These are phyloP conservation scores for Mustela nigripes DNA, from an alignment of 2,113 vertebrate genomes.

Conservation along the genomic window DNA sequence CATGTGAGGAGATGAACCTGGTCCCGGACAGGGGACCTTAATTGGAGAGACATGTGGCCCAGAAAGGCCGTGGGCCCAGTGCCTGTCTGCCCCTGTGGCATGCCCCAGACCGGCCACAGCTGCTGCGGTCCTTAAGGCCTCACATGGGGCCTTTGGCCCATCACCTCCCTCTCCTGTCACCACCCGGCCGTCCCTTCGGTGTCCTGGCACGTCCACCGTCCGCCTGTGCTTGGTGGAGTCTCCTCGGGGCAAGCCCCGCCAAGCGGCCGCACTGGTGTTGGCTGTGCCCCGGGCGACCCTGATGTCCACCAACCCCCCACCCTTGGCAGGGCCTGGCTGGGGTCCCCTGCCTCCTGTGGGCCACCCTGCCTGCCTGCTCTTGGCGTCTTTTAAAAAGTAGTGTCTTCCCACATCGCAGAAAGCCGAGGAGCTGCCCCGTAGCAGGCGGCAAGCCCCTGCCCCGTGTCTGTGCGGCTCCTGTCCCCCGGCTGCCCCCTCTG, in stretches of 20 bases:
- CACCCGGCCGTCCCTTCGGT: background rate
- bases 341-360: too few species aligned
- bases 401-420: rapidly evolving
- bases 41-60: background rate
- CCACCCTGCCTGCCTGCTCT: background rate
- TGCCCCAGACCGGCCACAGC: background rate
- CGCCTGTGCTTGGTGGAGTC: background rate
- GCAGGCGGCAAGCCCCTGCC: background rate
- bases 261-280: rapidly evolving
- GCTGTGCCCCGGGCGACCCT: rapidly evolving
- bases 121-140: background rate
- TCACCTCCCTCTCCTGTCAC: background rate
- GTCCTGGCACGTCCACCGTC: background rate
- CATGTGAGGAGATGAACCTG: background rate
- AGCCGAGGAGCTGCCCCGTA: background rate
- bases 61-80: background rate
- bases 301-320: background rate
- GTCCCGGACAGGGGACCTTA: background rate
- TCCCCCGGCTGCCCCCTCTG: background rate
- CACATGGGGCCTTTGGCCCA: background rate
- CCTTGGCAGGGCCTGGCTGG: background rate
- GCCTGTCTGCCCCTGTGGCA: background rate
- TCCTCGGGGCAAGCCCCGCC: too few species aligned
- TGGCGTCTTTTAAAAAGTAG: background rate
- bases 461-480: background rate